Percentiles rank a stretch among this genome's conserved stretches.
phyloP scores from a whole-genome alignment of 2,888 invertebrate genomes.

The Morpho achilles region DNA sequence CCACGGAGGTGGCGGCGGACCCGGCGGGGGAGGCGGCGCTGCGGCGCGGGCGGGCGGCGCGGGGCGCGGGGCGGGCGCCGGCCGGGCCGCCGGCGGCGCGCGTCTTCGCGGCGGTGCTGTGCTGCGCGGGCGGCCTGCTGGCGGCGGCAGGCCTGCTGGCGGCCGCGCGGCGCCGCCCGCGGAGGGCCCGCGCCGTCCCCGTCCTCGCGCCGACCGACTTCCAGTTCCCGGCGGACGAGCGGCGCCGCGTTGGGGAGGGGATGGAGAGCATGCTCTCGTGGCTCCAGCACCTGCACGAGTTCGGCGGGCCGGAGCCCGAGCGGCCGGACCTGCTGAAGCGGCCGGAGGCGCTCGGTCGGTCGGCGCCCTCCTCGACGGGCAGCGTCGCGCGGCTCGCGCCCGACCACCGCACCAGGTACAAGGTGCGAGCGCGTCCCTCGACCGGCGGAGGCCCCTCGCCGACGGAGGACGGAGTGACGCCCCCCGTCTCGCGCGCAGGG shows the following conservation, averaged over 20 bases:
- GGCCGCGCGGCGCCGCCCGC: slow-evolving; percentile 24
- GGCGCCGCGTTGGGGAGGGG: slow-evolving; percentile 79
- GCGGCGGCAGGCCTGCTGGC: slow-evolving; percentile 22
- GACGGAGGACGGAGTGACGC: neutral
- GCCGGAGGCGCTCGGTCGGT: slow-evolving; percentile 70
- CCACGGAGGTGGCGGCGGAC: slow-evolving; percentile 30
- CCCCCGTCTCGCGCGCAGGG: slow-evolving; percentile 77
- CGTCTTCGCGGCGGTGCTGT: slow-evolving; percentile 16
- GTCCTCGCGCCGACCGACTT: slow-evolving; percentile 39
- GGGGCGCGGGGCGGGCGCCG: slow-evolving; percentile 9
- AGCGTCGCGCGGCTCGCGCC: slow-evolving; percentile 63
- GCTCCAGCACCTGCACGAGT: slow-evolving; percentile 90
- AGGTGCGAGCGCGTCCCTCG: slow-evolving; percentile 73
- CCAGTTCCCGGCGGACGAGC: slow-evolving; percentile 51
- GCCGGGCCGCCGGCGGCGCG: slow-evolving; percentile 13
- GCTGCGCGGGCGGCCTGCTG: neutral
- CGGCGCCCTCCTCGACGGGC: slow-evolving; percentile 75
- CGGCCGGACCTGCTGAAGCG: slow-evolving; percentile 90
- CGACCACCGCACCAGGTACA: slow-evolving; percentile 90
- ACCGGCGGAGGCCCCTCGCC: neutral
- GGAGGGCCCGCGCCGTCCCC: slow-evolving; percentile 36
- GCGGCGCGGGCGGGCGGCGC: slow-evolving; percentile 22
- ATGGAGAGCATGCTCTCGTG: slow-evolving; percentile 93
- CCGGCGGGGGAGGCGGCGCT: slow-evolving; percentile 32
- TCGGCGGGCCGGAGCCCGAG: slow-evolving; percentile 90